Evolutionary conservation across 2,113 vertebrate species (phyloP), one percentile per base, ranked within the genome.

Genomic region (Pongo abelii): DNA sequence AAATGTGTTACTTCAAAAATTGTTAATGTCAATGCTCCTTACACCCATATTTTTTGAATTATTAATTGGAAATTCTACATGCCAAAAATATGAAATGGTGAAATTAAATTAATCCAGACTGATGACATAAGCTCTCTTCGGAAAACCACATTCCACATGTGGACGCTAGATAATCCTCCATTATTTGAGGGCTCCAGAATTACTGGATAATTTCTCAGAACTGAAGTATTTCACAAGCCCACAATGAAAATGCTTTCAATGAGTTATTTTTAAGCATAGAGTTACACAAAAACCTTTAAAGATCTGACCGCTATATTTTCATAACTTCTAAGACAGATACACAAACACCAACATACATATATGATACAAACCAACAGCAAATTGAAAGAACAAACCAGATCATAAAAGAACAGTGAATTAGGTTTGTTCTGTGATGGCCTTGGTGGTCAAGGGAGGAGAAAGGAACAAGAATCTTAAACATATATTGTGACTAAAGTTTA

Each of bases 21-120:
- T 77, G 85, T 98, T 98, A 87, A 96, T 83, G 94, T 97, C 96
- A 97, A 64, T 90, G 79, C 25, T 97, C 91, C 96, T 96, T 90
- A 96, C 75, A 97, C 69, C 96, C 98, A 97, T 97, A 57, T 93
- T 98, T 98, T 98, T 98, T 92, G 90, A 98, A 98, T 98, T 98
- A 98, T 98, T 98, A 98, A 98, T 98, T 99, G 95, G 91, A 98
- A 98, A 98, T 98, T 97, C 98, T 97, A 98, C 97, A 98, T 98
- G 98, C 98, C 98, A 95, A 97, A 98, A 98, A 98, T 96, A 98
- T 98, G 98, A 98, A 98, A 98, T 97, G 98, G 98, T 98, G 95
- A 98, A 98, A 98, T 98, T 98, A 97, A 98, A 98, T 98, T 98
- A 99, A 97, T 97, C 89, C 97, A 97, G 97, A 95, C 96, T 97